Percentiles rank a stretch among this genome's conserved stretches.
phyloP scores from a whole-genome alignment of 1,140 invertebrate genomes.

The Sarcophaga bullata region DNA sequence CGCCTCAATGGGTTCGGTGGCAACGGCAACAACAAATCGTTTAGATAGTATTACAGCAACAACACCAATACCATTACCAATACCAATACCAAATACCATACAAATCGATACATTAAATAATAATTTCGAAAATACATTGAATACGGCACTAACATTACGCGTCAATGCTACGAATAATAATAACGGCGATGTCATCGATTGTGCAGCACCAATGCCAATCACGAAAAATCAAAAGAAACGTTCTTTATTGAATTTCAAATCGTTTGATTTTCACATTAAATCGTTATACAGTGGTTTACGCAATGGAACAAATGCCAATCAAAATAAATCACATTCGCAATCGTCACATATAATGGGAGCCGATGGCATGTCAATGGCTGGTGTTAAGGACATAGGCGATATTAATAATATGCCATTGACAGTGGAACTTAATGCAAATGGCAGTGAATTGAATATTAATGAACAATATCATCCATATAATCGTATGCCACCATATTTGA shows the following conservation, averaged over 20 bases:
- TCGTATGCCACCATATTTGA: constrained; percentile 56
- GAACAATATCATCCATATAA: constrained; percentile 34
- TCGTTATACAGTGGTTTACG: constrained; percentile 59
- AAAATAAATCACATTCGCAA: constrained; percentile 47
- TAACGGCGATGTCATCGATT: background rate
- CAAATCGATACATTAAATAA: constrained; percentile 59
- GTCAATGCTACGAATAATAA: constrained; percentile 42
- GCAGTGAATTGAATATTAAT: constrained; percentile 32
- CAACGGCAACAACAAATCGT: constrained; percentile 44
- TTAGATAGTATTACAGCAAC: constrained; percentile 46
- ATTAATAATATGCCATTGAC: background rate
- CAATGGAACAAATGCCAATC: constrained; percentile 11
- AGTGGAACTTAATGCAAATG: constrained; percentile 36
- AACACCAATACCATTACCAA: no score
- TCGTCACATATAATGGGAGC: constrained; percentile 45
- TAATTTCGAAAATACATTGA: constrained; percentile 39
- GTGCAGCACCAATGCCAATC: background rate
- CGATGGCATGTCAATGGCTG: constrained; percentile 34
- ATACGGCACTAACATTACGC: constrained; percentile 39
- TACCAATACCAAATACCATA: constrained; percentile 43
- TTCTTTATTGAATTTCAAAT: constrained; percentile 62
- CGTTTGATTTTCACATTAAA: constrained; percentile 62
- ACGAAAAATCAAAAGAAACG: constrained; percentile 51
- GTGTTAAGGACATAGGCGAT: constrained; percentile 14
- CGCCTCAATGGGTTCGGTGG: constrained; percentile 8